phyloP scores from a whole-genome alignment of 2,113 vertebrate species.

The Stegostoma tigrinum region DNA sequence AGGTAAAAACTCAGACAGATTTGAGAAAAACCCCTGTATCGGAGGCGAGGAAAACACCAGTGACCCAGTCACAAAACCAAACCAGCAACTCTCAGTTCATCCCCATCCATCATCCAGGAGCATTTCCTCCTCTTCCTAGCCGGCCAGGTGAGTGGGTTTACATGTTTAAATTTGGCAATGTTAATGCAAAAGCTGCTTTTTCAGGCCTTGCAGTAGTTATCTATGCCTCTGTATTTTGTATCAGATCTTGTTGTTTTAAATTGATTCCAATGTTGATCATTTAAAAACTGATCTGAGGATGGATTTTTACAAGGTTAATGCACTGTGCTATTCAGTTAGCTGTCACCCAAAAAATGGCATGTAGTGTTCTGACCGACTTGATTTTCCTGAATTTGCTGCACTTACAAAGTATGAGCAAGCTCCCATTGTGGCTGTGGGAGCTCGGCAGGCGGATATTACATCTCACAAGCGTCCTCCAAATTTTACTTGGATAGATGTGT shows the following conservation, averaged over 20 bases:
- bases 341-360: neutral
- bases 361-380: neutral
- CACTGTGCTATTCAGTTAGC: neutral
- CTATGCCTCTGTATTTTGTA: neutral
- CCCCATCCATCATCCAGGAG: conserved; percentile 91
- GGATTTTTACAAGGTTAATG: neutral
- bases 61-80: conserved; percentile 73
- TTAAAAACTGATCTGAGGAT: neutral
- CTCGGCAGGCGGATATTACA: neutral
- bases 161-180: neutral
- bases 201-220: neutral
- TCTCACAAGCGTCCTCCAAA: neutral
- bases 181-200: neutral
- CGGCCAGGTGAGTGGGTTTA: conserved; percentile 66
- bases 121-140: conserved; percentile 90
- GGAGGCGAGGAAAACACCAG: conserved; percentile 86
- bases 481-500: neutral
- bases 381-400: neutral
- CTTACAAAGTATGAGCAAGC: neutral
- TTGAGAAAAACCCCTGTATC: conserved; percentile 89
- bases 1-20: conserved; percentile 85
- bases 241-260: neutral
- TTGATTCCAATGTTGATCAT: neutral
- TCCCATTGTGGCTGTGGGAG: neutral
- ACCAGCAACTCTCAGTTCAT: conserved; percentile 90